A percentile compares a stretch with the other conserved stretches of the same genome.
phyloP scores from a whole-genome alignment of 2,888 invertebrate species.

The Eilema depressum region DNA sequence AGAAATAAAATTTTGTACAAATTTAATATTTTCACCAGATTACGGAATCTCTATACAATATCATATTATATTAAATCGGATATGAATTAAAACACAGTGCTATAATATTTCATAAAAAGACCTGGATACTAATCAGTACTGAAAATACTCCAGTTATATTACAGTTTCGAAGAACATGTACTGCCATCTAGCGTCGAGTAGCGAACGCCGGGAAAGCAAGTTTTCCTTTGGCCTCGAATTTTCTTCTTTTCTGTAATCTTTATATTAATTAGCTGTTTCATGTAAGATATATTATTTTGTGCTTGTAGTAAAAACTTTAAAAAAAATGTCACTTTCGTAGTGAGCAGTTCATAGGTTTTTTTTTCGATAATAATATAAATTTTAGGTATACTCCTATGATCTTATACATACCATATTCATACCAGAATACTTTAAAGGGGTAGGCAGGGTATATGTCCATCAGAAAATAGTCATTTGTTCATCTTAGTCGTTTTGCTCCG shows the following conservation, averaged over 20 bases:
- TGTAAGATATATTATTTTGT: not conserved
- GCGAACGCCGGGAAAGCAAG: conserved; percentile 23
- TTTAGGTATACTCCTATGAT: no score
- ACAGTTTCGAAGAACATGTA: conserved; percentile 23
- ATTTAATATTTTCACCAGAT: not conserved
- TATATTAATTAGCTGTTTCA: not conserved
- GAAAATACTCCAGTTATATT: not conserved
- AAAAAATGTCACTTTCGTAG: not conserved
- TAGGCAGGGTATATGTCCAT: no score
- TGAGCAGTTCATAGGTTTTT: not conserved
- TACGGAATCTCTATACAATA: not conserved
- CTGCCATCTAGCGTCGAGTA: conserved; percentile 74
- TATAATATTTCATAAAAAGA: not conserved
- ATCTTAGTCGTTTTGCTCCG: no score
- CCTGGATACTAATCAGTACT: not conserved
- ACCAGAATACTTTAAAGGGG: no score
- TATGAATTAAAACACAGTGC: not conserved
- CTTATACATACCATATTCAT: no score
- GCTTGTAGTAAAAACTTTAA: no score
- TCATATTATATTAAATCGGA: not conserved
- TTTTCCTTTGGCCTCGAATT: not conserved
- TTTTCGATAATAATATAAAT: no score
- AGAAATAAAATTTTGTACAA: not conserved
- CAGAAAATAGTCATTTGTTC: no score
- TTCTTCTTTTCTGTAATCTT: not conserved